phyloP scores from a whole-genome alignment of 1,140 invertebrate species.

The Aphaenogaster rudis region DNA sequence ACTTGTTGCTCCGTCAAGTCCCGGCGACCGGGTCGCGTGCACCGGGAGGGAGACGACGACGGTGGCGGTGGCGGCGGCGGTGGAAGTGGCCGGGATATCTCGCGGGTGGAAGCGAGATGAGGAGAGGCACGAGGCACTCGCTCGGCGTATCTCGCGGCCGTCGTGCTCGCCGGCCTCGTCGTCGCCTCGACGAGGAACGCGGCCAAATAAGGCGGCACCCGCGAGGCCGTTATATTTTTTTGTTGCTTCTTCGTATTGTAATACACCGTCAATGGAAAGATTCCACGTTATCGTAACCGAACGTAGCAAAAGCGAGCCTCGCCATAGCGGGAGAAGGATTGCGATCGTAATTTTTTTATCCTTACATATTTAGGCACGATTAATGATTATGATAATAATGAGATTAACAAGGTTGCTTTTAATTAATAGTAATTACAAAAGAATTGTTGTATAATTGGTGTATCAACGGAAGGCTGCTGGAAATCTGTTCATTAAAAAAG shows the following conservation, averaged over 20 bases:
- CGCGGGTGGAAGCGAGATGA: slow-evolving; percentile 59
- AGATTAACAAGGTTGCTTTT: neutral
- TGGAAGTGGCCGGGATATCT: slow-evolving; percentile 40
- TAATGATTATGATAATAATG: neutral
- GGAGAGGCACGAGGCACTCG: slow-evolving; percentile 56
- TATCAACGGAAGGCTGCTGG: neutral
- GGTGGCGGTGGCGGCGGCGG: slow-evolving; percentile 60
- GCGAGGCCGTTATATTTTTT: slow-evolving; percentile 32
- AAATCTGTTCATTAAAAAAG: neutral
- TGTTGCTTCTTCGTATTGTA: neutral
- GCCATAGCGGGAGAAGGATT: neutral
- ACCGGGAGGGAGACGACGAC: slow-evolving; percentile 35
- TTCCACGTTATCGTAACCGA: slow-evolving; percentile 1
- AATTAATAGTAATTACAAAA: neutral
- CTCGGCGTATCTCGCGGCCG: slow-evolving; percentile 31
- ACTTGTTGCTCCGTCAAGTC: slow-evolving; percentile 82
- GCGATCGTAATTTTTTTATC: neutral
- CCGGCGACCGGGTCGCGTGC: slow-evolving; percentile 47
- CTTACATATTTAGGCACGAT: neutral
- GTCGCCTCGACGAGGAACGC: slow-evolving; percentile 35
- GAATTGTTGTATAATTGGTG: neutral
- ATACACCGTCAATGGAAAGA: slow-evolving; percentile 8
- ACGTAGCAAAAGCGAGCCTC: neutral
- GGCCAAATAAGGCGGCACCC: slow-evolving; percentile 64
- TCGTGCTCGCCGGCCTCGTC: slow-evolving; percentile 13